A percentile compares a stretch with the other conserved stretches of the same genome.
These are phyloP conservation scores for Noctuana brunneofusca DNA, from an alignment of 2,888 invertebrate genomes.

Conservation along the genomic window DNA sequence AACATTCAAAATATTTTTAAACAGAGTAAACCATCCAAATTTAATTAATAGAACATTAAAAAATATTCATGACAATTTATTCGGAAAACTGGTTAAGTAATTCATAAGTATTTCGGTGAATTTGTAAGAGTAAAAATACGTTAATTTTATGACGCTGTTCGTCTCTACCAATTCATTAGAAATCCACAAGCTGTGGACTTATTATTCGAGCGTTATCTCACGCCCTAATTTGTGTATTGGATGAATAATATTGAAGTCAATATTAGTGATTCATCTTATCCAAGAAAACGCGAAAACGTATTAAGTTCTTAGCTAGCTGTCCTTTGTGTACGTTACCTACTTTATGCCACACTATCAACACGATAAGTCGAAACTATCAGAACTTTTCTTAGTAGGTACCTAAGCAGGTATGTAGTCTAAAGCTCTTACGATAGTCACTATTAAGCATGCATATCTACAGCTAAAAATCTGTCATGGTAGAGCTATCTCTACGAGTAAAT, in stretches of 20 bases:
- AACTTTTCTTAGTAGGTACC: neutral
- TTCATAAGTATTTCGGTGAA: neutral
- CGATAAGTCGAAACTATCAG: neutral
- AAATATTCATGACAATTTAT: too few relatives aligned
- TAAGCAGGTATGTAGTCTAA: neutral
- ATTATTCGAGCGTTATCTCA: conserved; percentile 4
- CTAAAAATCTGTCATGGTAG: neutral
- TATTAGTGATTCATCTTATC: conserved; percentile 3
- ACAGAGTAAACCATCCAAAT: too few relatives aligned
- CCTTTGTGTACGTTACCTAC: neutral
- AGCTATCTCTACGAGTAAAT: conserved; percentile 10
- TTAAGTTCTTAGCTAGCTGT: neutral
- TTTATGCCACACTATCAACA: too few relatives aligned
- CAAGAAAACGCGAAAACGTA: neutral
- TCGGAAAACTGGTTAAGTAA: neutral
- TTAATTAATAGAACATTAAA: too few relatives aligned
- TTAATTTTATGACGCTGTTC: neutral
- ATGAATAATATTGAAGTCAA: conserved; percentile 15
- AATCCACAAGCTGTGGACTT: conserved; percentile 4
- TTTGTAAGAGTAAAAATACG: neutral
- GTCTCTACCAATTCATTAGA: neutral
- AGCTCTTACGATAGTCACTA: neutral
- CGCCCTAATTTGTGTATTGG: conserved; percentile 4
- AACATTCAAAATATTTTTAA: too few relatives aligned
- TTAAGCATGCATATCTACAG: neutral